Base-by-base conservation (phyloP, 30 jellyfish, hydroid and myxozoan genomes). In the Mastigias papua region DNA sequence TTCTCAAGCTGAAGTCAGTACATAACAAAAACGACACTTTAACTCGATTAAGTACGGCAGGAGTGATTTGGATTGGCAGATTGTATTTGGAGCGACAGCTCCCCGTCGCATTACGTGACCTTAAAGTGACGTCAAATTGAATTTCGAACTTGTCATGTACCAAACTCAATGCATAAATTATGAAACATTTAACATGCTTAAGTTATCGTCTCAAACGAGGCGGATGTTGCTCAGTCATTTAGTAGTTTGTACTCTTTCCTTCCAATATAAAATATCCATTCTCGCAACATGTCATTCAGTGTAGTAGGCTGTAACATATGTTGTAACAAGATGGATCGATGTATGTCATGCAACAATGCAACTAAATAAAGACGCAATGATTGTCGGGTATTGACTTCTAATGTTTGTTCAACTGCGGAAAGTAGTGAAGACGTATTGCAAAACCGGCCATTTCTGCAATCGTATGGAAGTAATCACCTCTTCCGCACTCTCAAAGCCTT, bases 1-100 rank as follows among this genome's bases (percentile, higher is more conserved):
- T 33, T 68, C 48, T 68, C 54, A 68, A 7, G 80, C 80, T 68
- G 80, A 28, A 68, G 16, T 22, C 16, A 68, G n/a, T 60, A 27
- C 72, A 60, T 60, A 19, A 27, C 72, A 60, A 60, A 21, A 60
- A 21, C n/a, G 72, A 60, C 33, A 27, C n/a, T 60, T 19, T 60
- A 60, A 60, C 72, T 60, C 17, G 72, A 27, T 60, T 21, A 19
- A 27, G 72, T 60, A 60, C n/a, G 72, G 33, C 72, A 60, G n/a
- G 33, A 60, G 9, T 60, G 72, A 27, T 33, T 68, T 31, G 48
- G 26, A 68, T 64, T 61, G 46, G 80, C 80, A 26, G 80, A 68
- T 68, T 19, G 54, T 61, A 68, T 68, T 28, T 28, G 80, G 80
- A 68, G 48, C 48, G 54, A 26, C 34, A 68, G n/a, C 16, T 8